A percentile compares a stretch with the other conserved stretches of the same genome.
Evolutionary conservation across 1,140 invertebrate genomes (phyloP).

Genomic region (Caenorhabditis tropicalis): DNA sequence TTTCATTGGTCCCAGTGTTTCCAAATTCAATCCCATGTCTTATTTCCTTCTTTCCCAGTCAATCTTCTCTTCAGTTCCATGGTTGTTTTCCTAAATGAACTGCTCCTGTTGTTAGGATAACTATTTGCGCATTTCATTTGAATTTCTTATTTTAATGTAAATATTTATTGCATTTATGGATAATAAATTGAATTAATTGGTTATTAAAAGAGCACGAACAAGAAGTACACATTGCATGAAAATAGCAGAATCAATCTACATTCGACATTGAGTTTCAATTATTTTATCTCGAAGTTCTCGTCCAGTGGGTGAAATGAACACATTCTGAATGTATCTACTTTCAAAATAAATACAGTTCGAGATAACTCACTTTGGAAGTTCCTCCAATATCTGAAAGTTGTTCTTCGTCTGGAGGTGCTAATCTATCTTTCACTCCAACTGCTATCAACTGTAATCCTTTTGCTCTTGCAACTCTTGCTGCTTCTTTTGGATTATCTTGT

Average conservation of each 20-base stretch:
- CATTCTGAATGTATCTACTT: too few relatives aligned
- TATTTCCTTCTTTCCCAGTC: background rate
- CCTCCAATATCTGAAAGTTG: constrained; percentile 33
- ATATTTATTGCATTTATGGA: constrained; percentile 44
- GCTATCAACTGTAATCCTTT: constrained; percentile 50
- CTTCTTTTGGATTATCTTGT: constrained; percentile 43
- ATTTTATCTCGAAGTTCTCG: constrained; percentile 42
- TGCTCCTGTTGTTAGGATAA: constrained; percentile 8
- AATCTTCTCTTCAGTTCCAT: background rate
- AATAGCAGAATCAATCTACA: background rate
- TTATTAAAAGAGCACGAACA: constrained; percentile 3
- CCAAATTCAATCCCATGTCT: background rate
- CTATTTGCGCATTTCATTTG: background rate
- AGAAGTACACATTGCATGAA: too few relatives aligned
- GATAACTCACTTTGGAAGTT: background rate
- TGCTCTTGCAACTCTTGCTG: constrained; percentile 29
- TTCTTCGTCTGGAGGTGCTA: constrained; percentile 44
- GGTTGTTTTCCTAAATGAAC: background rate
- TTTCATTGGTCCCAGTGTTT: background rate
- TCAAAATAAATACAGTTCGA: too few relatives aligned
- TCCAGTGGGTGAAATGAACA: constrained; percentile 14
- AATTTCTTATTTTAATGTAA: constrained; percentile 24
- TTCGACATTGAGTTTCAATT: background rate
- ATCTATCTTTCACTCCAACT: constrained; percentile 35
- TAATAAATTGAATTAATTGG: constrained; percentile 19